Evolutionary conservation across 2,113 vertebrate genomes (phyloP).

Genomic region (Salminus brasiliensis): DNA sequence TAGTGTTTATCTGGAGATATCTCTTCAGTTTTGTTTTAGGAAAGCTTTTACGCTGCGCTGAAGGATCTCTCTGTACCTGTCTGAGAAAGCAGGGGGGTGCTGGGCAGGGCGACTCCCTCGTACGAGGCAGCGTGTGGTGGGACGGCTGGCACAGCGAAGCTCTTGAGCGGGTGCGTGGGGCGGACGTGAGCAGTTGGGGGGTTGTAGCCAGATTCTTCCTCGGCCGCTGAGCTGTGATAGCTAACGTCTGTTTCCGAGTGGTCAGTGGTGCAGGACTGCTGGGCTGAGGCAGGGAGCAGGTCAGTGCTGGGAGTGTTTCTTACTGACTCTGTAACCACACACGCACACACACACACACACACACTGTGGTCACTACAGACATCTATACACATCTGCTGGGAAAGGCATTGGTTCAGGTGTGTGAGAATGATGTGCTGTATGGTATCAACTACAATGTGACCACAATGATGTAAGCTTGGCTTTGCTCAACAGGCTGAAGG

Average conservation of each 20-base stretch:
- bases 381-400: neutral
- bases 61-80: conserved; percentile 82
- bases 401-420: neutral
- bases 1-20: too few relatives aligned
- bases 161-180: conserved; percentile 93
- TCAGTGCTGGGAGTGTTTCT: conserved; percentile 93
- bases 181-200: conserved; percentile 86
- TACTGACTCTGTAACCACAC: conserved; percentile 87
- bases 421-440: neutral
- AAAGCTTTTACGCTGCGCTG: too few relatives aligned
- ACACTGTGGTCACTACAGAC: conserved; percentile 29
- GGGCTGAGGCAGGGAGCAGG: conserved; percentile 84
- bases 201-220: conserved; percentile 88
- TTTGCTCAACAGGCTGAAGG: neutral
- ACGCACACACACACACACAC: conserved; percentile 15
- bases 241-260: conserved; percentile 86
- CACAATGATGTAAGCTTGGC: neutral
- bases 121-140: conserved; percentile 75
- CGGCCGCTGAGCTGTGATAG: conserved; percentile 84
- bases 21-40: too few relatives aligned
- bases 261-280: conserved; percentile 83
- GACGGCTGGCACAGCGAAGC: conserved; percentile 90
- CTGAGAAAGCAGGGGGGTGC: conserved; percentile 90
- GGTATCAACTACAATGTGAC: neutral
- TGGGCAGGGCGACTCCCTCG: conserved; percentile 86